These are phyloP conservation scores for Cotesia typhae DNA, from an alignment of 1,140 invertebrate species.

Conservation along the genomic window DNA sequence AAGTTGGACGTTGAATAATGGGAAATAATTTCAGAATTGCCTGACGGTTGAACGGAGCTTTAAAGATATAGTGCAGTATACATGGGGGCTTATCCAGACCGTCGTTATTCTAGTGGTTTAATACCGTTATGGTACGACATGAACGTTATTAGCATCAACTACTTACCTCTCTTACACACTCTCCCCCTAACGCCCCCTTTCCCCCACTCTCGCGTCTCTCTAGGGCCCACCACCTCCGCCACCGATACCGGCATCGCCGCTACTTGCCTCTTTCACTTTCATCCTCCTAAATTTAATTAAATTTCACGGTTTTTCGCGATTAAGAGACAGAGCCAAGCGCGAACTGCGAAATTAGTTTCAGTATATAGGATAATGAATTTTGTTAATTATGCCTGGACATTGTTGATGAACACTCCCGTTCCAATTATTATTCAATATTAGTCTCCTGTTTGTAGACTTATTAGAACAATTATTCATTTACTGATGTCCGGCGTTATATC, in stretches of 20 bases:
- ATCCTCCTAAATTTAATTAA: conserved; percentile 67
- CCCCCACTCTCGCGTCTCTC: conserved; percentile 28
- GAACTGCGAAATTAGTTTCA: conserved; percentile 63
- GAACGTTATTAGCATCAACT: conserved; percentile 62
- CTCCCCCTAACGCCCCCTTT: background rate
- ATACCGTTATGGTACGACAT: conserved; percentile 57
- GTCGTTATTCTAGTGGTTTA: conserved; percentile 60
- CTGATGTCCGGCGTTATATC: no score
- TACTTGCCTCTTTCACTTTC: conserved; percentile 57
- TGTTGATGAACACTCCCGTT: conserved; percentile 6
- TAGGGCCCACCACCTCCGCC: conserved; percentile 14
- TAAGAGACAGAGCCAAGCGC: conserved; percentile 58
- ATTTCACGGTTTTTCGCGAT: conserved; percentile 67
- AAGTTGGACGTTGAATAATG: conserved; percentile 41
- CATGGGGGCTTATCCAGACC: conserved; percentile 43
- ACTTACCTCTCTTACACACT: conserved; percentile 45
- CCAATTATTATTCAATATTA: conserved; percentile 14
- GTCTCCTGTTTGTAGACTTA: background rate
- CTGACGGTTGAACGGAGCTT: conserved; percentile 39
- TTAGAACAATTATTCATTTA: no score
- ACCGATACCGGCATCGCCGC: no score
- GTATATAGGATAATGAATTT: conserved; percentile 62
- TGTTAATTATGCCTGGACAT: conserved; percentile 59
- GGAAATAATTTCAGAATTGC: conserved; percentile 41
- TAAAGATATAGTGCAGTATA: conserved; percentile 41